Evolutionary conservation across 2,888 invertebrate species (phyloP).

Genomic region (Nipponacmea schrenckii): DNA sequence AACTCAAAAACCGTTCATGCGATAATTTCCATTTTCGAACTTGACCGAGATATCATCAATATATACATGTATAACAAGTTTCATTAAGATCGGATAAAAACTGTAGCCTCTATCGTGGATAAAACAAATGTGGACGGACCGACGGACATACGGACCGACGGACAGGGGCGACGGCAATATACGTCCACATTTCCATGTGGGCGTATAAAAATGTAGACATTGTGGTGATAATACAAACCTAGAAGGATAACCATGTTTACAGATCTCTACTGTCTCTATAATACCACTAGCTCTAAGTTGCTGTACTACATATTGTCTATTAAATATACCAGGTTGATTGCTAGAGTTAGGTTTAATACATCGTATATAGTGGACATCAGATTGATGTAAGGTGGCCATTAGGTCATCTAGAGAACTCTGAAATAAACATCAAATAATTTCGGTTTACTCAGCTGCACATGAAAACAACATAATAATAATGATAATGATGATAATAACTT

Average conservation of each 20-base stretch:
- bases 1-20: no score
- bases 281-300: constrained; percentile 60
- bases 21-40: no score
- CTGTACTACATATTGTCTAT: constrained; percentile 48
- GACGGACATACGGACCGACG: no score
- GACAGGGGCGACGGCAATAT: no score
- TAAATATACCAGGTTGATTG: constrained; percentile 38
- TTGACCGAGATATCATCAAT: no score
- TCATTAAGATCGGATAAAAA: no score
- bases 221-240: constrained; percentile 48
- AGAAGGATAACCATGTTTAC: constrained; percentile 50
- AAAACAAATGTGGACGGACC: no score
- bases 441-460: background rate
- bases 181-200: no score
- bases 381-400: constrained; percentile 43
- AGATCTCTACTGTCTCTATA: constrained; percentile 58
- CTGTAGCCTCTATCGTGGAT: no score
- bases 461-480: no score
- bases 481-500: background rate
- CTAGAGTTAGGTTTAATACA: constrained; percentile 59
- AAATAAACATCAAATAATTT: background rate
- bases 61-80: no score
- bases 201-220: no score
- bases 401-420: constrained; percentile 57
- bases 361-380: constrained; percentile 58